Conservation (phyloP, 1,140 invertebrate species). For the Drosophila santomea region DNA sequence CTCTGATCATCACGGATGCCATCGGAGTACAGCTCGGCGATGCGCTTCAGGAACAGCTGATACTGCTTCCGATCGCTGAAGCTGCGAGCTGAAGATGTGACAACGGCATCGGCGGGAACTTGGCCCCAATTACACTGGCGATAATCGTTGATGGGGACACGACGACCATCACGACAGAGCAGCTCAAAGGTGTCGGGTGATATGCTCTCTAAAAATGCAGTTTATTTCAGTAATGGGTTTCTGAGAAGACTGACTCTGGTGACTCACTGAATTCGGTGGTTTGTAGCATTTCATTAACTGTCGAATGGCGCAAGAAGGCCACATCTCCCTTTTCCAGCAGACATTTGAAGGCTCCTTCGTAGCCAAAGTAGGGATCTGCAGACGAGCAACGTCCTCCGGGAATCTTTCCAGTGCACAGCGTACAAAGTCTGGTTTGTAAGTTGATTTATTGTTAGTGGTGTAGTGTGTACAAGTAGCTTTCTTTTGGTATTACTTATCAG, state of each 20-base stretch:
- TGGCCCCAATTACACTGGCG: slow-evolving; percentile 93
- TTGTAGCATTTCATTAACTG: slow-evolving; percentile 90
- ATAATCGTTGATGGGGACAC: slow-evolving; percentile 90
- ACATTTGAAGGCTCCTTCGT: slow-evolving; percentile 95
- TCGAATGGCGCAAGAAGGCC: slow-evolving; percentile 96
- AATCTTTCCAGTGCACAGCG: slow-evolving; percentile 92
- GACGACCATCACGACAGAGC: slow-evolving; percentile 93
- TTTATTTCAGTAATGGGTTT: not conserved
- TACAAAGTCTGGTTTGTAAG: slow-evolving; percentile 88
- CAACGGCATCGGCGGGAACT: slow-evolving; percentile 94
- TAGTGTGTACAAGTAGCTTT: not conserved
- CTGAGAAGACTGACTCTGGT: not conserved
- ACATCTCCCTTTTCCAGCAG: slow-evolving; percentile 94
- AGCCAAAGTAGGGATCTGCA: slow-evolving; percentile 95
- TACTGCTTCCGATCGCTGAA: slow-evolving; percentile 87
- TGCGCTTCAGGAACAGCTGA: slow-evolving; percentile 87
- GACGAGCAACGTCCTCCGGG: slow-evolving; percentile 92
- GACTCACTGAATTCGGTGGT: slow-evolving; percentile 87
- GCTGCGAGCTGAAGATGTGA: slow-evolving; percentile 92
- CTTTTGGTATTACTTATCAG: slow-evolving; percentile 86
- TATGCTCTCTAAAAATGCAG: slow-evolving; percentile 84
- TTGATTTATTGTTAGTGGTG: not conserved
- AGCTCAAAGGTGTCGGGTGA: slow-evolving; percentile 92
- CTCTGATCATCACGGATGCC: slow-evolving; percentile 48
- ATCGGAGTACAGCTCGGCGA: slow-evolving; percentile 85